phyloP scores from a whole-genome alignment of 2,113 vertebrate species.

The Cyphomyrus discorhynchus region DNA sequence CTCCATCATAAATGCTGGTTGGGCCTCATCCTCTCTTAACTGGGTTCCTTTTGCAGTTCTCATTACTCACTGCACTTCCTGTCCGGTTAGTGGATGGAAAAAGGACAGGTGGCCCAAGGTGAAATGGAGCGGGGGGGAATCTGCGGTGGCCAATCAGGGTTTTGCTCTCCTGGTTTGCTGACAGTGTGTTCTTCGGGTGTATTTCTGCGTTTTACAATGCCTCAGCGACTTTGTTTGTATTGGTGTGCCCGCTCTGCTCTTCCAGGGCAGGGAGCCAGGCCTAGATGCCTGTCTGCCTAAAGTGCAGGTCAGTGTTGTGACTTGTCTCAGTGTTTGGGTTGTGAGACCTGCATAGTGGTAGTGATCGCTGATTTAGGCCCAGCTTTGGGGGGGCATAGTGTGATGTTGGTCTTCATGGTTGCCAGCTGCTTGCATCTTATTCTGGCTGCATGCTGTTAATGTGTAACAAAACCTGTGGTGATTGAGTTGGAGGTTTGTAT shows the following conservation, averaged over 20 bases:
- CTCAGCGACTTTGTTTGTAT: conserved; percentile 11
- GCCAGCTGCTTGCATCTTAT: not conserved
- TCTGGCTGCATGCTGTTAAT: conserved; percentile 10
- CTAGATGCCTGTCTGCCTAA: conserved; percentile 12
- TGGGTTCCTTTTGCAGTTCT: not conserved
- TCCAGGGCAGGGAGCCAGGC: not conserved
- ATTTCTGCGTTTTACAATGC: not conserved
- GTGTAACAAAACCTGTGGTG: conserved; percentile 12
- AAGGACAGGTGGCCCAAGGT: not conserved
- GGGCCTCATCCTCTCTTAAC: not conserved
- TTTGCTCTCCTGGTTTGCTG: not conserved
- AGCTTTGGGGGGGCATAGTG: not conserved
- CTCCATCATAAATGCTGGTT: not conserved
- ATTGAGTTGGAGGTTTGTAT: not conserved
- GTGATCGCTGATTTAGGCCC: not conserved
- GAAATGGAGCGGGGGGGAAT: not conserved
- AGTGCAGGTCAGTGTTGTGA: conserved; percentile 10
- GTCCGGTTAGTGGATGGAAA: not conserved
- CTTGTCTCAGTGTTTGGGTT: conserved; percentile 5
- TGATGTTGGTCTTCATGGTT: not conserved
- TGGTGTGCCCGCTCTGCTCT: not conserved
- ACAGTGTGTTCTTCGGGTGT: not conserved
- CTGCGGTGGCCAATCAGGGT: not conserved
- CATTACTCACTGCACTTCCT: not conserved
- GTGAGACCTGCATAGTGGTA: not conserved